Conservation (phyloP, 2,797 vertebrate species). For the Parambassis ranga region DNA sequence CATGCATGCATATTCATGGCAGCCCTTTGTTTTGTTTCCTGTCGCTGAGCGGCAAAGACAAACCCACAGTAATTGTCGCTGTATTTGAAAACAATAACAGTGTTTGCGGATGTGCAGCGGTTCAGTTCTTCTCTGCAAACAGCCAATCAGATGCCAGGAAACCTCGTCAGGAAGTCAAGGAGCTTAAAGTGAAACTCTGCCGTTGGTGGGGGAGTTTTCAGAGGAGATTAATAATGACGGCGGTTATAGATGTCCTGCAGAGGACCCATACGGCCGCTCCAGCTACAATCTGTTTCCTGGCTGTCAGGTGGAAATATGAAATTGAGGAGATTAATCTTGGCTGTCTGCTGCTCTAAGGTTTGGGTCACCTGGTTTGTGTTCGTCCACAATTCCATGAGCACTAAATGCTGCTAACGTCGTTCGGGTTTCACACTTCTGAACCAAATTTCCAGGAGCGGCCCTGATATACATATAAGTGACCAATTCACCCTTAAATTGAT, state of each 20-base stretch:
- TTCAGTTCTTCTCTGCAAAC: constrained; percentile 20
- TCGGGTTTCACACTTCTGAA: constrained; percentile 5
- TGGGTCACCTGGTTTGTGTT: constrained; percentile 25
- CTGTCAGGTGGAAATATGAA: constrained; percentile 70
- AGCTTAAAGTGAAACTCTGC: constrained; percentile 38
- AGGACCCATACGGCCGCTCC: constrained; percentile 59
- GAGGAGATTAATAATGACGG: constrained; percentile 70
- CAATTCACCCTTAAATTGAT: no score
- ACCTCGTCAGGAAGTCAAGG: constrained; percentile 37
- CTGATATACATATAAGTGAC: no score
- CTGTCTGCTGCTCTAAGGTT: constrained; percentile 44
- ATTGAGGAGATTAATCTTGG: constrained; percentile 66
- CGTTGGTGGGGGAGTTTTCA: constrained; percentile 55
- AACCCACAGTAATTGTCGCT: constrained; percentile 45
- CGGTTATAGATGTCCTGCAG: constrained; percentile 59
- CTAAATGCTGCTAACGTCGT: constrained; percentile 13
- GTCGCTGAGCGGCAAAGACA: constrained; percentile 26
- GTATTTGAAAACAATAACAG: constrained; percentile 34
- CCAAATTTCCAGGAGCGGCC: no score
- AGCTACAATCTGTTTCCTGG: constrained; percentile 65
- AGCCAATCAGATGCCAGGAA: constrained; percentile 43
- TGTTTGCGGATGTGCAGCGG: constrained; percentile 45
- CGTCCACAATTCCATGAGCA: not conserved
- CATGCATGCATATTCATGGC: constrained; percentile 60
- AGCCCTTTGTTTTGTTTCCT: constrained; percentile 43